A percentile compares a stretch with the other conserved stretches of the same genome.
Evolutionary conservation across 2,797 vertebrate genomes (phyloP).

Genomic region (Pantherophis alleghaniensis): DNA sequence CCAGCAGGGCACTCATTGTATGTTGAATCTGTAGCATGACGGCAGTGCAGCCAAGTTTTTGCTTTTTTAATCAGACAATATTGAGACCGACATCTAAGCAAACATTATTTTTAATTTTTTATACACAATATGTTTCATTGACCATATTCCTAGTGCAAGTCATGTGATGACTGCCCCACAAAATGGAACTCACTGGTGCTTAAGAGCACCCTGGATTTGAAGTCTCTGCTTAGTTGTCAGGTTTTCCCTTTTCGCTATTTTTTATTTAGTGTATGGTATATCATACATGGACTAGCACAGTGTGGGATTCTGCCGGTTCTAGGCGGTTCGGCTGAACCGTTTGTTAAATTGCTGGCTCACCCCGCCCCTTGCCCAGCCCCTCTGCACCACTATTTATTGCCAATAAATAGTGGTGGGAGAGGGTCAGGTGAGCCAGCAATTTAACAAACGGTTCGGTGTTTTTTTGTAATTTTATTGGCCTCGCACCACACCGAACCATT

Average conservation of each 20-base stretch:
- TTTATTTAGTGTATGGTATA: not conserved
- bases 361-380: too few species aligned
- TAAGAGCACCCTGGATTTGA: not conserved
- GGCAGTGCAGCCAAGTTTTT: not conserved
- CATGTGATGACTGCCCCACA: not conserved
- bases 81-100: not conserved
- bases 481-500: too few species aligned
- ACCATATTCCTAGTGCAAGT: not conserved
- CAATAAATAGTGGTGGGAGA: too few species aligned
- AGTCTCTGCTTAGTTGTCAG: not conserved
- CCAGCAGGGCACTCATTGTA: not conserved
- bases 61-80: not conserved
- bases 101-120: not conserved
- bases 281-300: not conserved
- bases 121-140: not conserved
- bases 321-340: too few species aligned
- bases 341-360: too few species aligned
- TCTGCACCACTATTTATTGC: too few species aligned
- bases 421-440: too few species aligned
- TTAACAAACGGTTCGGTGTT: too few species aligned
- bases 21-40: not conserved
- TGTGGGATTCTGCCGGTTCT: too few species aligned
- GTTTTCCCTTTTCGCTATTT: not conserved
- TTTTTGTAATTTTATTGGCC: too few species aligned
- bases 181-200: not conserved